Base-by-base conservation (phyloP, 1,140 invertebrate species). In the Drosophila setifemur region DNA sequence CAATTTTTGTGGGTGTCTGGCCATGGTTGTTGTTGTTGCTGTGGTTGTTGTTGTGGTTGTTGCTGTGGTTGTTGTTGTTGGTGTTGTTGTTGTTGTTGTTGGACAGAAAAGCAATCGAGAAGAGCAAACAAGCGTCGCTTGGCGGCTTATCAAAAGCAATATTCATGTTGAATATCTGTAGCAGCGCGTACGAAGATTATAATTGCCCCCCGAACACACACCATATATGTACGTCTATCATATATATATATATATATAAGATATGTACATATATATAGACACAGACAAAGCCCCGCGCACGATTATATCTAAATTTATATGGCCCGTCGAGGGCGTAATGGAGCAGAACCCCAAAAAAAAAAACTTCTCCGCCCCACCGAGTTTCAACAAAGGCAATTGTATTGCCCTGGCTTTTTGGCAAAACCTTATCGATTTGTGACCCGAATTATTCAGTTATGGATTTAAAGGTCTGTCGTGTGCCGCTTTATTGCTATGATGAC, bases 61-160 rank as follows among this genome's bases (percentile, higher is more conserved):
- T 3, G 29, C 8, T 11, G 29, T n/a, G 9, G 21, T 23, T 23
- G 21, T 23, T 23, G n/a, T 33, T 33, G 29, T 5, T 23, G 9
- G 8, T 9, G 26, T 54, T 19, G 31, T 25, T 21, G n/a, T 29
- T 48, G 9, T 48, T 9, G 23, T 57, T 57, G 54, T 61, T 43
- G 37, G 14, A n/a, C 37, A 12, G 19, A 29, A 39, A 25, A 18
- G 40, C 42, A 42, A 60, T 50, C 39, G 61, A 73, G 39, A 33
- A 48, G 53, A 58, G 67, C 25, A 69, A 28, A 72, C 31, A 47
- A 35, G 52, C 28, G 2, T 6, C 8, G 18, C n/a, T 12, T 25
- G 60, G 50, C 33, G 52, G 78, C 68, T 83, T 82, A 83, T 82
- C 61, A 83, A 53, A 63, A 50, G 70, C 64, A 50, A 70, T 79